These are phyloP conservation scores for Diploptera punctata DNA, from an alignment of 2,888 invertebrate species.

Conservation along the genomic window DNA sequence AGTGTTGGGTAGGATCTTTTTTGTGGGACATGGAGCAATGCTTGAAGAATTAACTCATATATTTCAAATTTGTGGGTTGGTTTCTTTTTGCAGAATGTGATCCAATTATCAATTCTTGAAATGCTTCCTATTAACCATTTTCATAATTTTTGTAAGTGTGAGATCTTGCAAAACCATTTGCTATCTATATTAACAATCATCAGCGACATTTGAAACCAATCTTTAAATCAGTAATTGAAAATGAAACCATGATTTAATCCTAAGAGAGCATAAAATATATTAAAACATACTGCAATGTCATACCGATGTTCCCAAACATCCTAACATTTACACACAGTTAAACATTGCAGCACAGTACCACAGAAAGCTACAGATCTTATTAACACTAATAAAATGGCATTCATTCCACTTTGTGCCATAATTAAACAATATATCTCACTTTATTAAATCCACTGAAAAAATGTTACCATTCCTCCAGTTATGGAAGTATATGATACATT, in stretches of 20 bases:
- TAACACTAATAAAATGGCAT: not conserved
- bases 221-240: conserved; percentile 1
- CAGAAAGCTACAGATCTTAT: conserved; percentile 10
- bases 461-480: no score
- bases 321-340: not conserved
- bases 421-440: not conserved
- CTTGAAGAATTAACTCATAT: no score
- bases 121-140: not conserved
- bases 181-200: not conserved
- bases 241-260: not conserved
- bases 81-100: no score
- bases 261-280: conserved; percentile 18
- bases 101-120: not conserved
- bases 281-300: not conserved
- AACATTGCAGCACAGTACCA: conserved; percentile 17
- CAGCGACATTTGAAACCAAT: not conserved
- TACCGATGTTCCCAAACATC: not conserved
- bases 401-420: not conserved
- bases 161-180: conserved; percentile 26
- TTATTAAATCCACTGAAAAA: no score
- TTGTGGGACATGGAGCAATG: no score
- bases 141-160: not conserved
- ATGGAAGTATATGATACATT: no score
- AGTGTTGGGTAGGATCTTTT: no score
- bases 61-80: no score